phyloP scores from a whole-genome alignment of 92 coral and sea anemone genomes.

The Bergia puertoricense region DNA sequence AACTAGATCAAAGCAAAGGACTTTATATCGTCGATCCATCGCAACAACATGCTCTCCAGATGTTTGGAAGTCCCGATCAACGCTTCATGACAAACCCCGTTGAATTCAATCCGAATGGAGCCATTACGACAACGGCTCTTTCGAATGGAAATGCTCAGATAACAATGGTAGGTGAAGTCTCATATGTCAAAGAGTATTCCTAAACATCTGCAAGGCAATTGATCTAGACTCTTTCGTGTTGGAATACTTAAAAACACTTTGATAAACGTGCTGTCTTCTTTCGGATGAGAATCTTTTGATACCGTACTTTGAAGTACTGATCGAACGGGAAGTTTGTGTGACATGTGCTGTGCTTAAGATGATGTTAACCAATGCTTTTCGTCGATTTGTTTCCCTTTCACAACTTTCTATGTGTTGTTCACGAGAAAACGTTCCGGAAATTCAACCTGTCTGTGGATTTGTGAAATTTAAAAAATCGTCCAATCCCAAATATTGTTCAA shows the following conservation, averaged over 20 bases:
- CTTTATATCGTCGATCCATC: slow-evolving; percentile 98
- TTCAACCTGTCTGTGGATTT: slow-evolving; percentile 79
- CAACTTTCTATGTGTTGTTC: slow-evolving; percentile 53
- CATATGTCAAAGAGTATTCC: slow-evolving; percentile 9
- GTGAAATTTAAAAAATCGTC: slow-evolving; percentile 94
- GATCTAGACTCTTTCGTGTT: slow-evolving; percentile 37
- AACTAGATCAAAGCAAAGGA: slow-evolving; percentile 95
- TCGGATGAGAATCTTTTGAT: slow-evolving; percentile 20
- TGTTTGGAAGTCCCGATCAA: slow-evolving; percentile 97
- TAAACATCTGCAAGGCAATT: slow-evolving; percentile 39
- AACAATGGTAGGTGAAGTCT: slow-evolving; percentile 84
- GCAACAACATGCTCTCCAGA: slow-evolving; percentile 93
- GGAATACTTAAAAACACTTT: slow-evolving; percentile 25
- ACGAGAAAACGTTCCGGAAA: slow-evolving; percentile 58
- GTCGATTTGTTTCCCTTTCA: slow-evolving; percentile 18
- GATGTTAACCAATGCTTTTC: neutral
- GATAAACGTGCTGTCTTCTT: slow-evolving; percentile 7
- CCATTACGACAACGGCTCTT: slow-evolving; percentile 89
- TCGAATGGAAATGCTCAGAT: slow-evolving; percentile 95
- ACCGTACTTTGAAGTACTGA: neutral
- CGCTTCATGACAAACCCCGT: slow-evolving; percentile 94
- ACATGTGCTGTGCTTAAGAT: slow-evolving; percentile 21
- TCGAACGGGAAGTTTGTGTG: slow-evolving; percentile 10
- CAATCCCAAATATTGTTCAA: slow-evolving; percentile 85
- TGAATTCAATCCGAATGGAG: slow-evolving; percentile 92